These are phyloP conservation scores for Pheucticus melanocephalus DNA, from an alignment of 2,113 vertebrate species.

Conservation along the genomic window DNA sequence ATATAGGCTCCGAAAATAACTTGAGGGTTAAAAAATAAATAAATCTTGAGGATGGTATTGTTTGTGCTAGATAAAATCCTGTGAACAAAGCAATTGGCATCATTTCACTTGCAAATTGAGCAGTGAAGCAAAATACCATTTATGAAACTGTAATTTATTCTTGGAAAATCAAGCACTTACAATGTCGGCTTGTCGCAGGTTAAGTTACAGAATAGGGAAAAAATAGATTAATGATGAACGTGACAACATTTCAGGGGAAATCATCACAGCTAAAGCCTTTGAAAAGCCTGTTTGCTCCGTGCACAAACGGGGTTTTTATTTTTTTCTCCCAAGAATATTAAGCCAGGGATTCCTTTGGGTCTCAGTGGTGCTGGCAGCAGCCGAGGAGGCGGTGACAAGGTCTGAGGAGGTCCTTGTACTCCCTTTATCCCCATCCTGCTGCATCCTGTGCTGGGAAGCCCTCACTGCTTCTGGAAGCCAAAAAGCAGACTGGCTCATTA, in stretches of 20 bases:
- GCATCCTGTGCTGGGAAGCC: neutral
- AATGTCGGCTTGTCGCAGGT: slow-evolving; percentile 2
- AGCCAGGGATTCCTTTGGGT: neutral
- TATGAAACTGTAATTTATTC: slow-evolving; percentile 63
- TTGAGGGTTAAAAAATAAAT: slow-evolving; percentile 11
- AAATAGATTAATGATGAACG: slow-evolving; percentile 48
- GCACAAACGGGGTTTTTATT: neutral
- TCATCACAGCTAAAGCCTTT: neutral
- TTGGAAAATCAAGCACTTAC: slow-evolving; percentile 42
- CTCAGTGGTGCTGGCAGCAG: accelerated
- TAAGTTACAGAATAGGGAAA: slow-evolving; percentile 34
- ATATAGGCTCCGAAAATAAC: neutral
- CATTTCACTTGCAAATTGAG: slow-evolving; percentile 70
- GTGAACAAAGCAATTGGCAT: slow-evolving; percentile 55
- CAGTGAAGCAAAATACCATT: slow-evolving; percentile 55
- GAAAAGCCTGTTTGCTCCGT: neutral
- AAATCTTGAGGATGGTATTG: neutral
- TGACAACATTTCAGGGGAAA: slow-evolving; percentile 45
- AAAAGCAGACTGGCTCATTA: neutral
- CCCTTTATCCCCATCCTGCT: neutral
- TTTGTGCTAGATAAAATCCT: slow-evolving; percentile 7
- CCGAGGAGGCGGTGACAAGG: accelerated
- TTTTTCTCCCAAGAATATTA: neutral
- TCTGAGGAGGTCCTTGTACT: neutral
- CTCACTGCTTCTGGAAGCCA: neutral